phyloP scores from a whole-genome alignment of 2,888 invertebrate species.

The Harpalus rubripes region DNA sequence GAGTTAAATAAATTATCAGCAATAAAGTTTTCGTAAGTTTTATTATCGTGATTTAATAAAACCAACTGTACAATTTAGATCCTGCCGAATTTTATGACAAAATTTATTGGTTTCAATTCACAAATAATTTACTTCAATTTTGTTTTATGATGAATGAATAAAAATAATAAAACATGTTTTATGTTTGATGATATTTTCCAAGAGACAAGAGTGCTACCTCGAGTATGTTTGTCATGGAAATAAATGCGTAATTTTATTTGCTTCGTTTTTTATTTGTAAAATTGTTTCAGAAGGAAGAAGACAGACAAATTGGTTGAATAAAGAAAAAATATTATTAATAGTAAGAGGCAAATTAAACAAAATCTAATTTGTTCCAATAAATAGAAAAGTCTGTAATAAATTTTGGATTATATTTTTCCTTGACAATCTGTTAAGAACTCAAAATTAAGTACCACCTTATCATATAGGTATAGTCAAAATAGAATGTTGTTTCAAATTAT shows the following conservation, averaged over 20 bases:
- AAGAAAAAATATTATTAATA: too few relatives aligned
- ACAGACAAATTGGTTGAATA: too few relatives aligned
- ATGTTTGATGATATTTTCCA: constrained; percentile 19
- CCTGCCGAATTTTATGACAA: constrained; percentile 7
- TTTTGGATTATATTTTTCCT: too few relatives aligned
- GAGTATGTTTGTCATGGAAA: background rate
- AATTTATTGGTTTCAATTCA: constrained; percentile 30
- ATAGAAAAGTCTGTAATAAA: too few relatives aligned
- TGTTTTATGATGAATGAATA: constrained; percentile 10
- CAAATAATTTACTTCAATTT: constrained; percentile 23
- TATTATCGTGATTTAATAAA: background rate
- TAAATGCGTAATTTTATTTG: constrained; percentile 14
- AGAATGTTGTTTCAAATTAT: too few relatives aligned
- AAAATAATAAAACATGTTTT: constrained; percentile 29
- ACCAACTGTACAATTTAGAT: background rate
- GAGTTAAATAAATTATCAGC: background rate
- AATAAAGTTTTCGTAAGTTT: background rate
- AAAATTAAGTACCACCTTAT: too few relatives aligned
- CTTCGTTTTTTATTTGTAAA: constrained; percentile 2
- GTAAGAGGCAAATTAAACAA: too few relatives aligned
- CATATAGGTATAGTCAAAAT: too few relatives aligned
- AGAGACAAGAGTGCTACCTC: background rate
- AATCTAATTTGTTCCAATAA: too few relatives aligned
- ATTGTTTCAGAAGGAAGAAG: too few relatives aligned
- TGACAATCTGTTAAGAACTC: too few relatives aligned